phyloP scores from a whole-genome alignment of 2,888 invertebrate genomes.

The Heterodera filipjevi region DNA sequence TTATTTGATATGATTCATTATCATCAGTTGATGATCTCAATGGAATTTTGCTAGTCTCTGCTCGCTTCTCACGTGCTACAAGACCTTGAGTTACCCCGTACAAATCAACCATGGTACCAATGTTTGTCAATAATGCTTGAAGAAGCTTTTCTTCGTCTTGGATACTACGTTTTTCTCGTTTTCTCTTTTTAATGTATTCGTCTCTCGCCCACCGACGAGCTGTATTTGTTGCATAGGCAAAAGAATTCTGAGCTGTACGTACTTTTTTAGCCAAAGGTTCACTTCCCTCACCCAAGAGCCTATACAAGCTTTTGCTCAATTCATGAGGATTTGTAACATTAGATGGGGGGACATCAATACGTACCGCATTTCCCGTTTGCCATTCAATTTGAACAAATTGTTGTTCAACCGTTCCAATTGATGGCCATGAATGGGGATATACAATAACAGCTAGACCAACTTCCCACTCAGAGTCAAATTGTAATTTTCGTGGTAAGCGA shows the following conservation, averaged over 20 bases:
- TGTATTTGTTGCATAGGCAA: no score
- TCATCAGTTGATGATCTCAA: not conserved
- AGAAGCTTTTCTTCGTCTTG: not conserved
- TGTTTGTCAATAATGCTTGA: not conserved
- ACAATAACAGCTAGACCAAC: constrained; percentile 29
- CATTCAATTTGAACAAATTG: constrained; percentile 19
- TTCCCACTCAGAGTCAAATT: constrained; percentile 30
- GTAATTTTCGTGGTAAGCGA: constrained; percentile 24
- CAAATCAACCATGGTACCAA: not conserved
- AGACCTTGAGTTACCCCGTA: not conserved
- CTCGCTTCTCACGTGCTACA: not conserved
- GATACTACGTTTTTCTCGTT: not conserved
- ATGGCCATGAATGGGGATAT: constrained; percentile 32
- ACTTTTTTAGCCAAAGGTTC: constrained; percentile 12
- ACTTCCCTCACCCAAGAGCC: constrained; percentile 1
- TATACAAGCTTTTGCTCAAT: not conserved
- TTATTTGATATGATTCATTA: not conserved
- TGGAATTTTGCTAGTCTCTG: not conserved
- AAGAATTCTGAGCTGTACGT: not conserved
- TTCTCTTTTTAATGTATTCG: not conserved
- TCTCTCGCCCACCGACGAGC: not conserved
- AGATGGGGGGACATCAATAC: not conserved
- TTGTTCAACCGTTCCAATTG: constrained; percentile 8
- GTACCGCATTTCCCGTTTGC: not conserved
- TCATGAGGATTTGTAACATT: constrained; percentile 14